Evolutionary conservation across 2,888 invertebrate species (phyloP).

Genomic region (Folsomia manolachei): DNA sequence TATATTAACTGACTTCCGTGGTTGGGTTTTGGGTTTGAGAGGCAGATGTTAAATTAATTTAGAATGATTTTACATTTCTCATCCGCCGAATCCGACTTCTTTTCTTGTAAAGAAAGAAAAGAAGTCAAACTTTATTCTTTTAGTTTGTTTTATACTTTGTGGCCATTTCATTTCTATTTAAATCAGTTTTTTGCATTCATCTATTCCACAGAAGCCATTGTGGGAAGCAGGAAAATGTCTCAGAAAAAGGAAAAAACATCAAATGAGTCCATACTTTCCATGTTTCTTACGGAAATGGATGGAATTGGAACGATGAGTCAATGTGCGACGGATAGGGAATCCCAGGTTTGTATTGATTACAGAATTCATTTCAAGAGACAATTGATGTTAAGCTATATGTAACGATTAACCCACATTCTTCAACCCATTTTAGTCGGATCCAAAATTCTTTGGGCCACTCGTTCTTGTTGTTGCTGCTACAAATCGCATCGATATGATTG

Average conservation of each 20-base stretch:
- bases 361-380: not conserved
- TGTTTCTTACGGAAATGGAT: conserved; percentile 66
- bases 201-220: conserved; percentile 53
- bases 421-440: not conserved
- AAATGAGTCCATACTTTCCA: conserved; percentile 61
- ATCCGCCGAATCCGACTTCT: too few species aligned
- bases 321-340: not conserved
- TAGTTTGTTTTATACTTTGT: too few species aligned
- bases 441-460: conserved; percentile 41
- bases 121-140: too few species aligned
- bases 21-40: too few species aligned
- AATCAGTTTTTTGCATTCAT: not conserved
- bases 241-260: conserved; percentile 43
- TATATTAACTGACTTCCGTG: conserved; percentile 10
- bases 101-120: too few species aligned
- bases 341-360: not conserved
- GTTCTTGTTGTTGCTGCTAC: conserved; percentile 66
- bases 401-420: not conserved
- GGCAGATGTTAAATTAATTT: not conserved
- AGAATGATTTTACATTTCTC: not conserved
- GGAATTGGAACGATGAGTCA: conserved; percentile 58
- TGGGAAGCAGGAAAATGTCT: conserved; percentile 53
- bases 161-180: not conserved
- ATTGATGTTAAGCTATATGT: not conserved
- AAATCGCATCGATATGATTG: conserved; percentile 64